These are phyloP conservation scores for Montipora cactus DNA, from an alignment of 64 coral and sea anemone genomes.

Conservation along the genomic window DNA sequence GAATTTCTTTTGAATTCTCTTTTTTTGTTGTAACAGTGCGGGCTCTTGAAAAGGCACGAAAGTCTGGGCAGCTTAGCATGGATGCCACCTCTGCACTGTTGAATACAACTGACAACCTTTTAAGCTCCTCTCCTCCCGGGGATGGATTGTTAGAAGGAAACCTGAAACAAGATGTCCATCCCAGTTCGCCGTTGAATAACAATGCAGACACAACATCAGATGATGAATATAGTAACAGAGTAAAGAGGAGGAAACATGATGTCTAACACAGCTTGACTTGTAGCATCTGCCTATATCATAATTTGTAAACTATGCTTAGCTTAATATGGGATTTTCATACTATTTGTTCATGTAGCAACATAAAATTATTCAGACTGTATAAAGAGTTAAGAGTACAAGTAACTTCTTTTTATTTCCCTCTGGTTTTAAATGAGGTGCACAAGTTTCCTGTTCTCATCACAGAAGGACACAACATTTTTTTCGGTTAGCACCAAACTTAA, in stretches of 20 bases:
- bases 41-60: constrained; percentile 85
- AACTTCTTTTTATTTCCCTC: background rate
- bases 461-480: too few relatives aligned
- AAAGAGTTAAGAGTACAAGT: background rate
- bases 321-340: background rate
- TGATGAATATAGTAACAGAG: constrained; percentile 83
- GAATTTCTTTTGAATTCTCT: background rate
- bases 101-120: constrained; percentile 64
- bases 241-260: constrained; percentile 89
- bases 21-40: constrained; percentile 56
- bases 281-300: background rate
- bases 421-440: background rate
- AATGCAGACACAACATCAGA: constrained; percentile 92
- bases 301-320: background rate
- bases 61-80: constrained; percentile 79
- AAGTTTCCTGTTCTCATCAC: too few relatives aligned
- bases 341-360: background rate
- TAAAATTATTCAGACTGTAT: background rate
- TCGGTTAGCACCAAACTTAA: too few relatives aligned
- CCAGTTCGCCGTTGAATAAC: constrained; percentile 83
- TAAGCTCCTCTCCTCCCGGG: constrained; percentile 72
- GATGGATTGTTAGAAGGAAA: constrained; percentile 75
- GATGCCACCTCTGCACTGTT: constrained; percentile 78
- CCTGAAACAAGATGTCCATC: constrained; percentile 49
- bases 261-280: constrained; percentile 19